Conservation (phyloP, 2,888 invertebrate species). For the Crioceris asparagi region DNA sequence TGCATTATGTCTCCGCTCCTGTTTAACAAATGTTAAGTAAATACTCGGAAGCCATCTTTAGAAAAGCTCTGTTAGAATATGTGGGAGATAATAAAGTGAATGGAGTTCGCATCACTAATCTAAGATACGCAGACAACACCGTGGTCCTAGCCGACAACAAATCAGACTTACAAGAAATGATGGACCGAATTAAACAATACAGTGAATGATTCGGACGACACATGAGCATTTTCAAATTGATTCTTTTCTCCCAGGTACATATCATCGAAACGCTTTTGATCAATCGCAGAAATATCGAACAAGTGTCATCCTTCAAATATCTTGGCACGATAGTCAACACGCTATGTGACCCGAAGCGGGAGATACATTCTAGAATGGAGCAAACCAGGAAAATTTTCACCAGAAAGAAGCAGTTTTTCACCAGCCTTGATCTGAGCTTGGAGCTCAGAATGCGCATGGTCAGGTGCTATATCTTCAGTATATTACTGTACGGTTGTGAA, state of each 20-base stretch:
- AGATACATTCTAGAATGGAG: too few species aligned
- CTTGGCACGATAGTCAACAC: not conserved
- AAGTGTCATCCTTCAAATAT: not conserved
- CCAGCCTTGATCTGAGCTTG: too few species aligned
- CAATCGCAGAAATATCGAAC: not conserved
- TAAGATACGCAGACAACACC: not conserved
- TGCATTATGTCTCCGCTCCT: not conserved
- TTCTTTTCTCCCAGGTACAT: not conserved
- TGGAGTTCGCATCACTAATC: not conserved
- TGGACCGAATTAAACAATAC: too few species aligned
- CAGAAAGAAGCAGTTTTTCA: not conserved
- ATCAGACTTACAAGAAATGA: too few species aligned
- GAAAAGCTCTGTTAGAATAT: too few species aligned
- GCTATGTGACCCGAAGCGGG: not conserved
- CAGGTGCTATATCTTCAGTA: too few species aligned
- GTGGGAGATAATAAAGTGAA: too few species aligned
- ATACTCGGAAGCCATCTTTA: too few species aligned
- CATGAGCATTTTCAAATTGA: not conserved
- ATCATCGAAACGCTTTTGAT: not conserved
- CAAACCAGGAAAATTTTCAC: not conserved
- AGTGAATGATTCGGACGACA: not conserved
- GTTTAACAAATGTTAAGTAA: too few species aligned
- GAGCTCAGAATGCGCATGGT: too few species aligned
- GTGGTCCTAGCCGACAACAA: too few species aligned
- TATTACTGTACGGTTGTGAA: not conserved